Percentiles rank a stretch among this genome's conserved stretches.
These are phyloP conservation scores for Rutpela maculata DNA, from an alignment of 2,888 invertebrate genomes.

Conservation along the genomic window DNA sequence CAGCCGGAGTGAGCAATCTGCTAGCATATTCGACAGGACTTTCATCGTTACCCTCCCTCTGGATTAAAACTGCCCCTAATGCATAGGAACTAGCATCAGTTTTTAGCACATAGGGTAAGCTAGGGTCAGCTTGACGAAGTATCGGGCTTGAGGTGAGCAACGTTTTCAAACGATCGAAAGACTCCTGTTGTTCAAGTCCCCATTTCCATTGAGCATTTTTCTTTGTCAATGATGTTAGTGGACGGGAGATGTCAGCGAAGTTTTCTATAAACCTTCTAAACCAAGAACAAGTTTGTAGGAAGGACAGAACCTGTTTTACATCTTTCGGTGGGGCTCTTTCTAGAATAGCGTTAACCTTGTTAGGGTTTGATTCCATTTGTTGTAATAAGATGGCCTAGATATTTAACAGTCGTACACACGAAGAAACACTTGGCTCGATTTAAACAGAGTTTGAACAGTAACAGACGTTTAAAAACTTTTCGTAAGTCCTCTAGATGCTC, in stretches of 20 bases:
- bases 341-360: not conserved
- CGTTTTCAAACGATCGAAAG: not conserved
- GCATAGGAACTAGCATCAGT: too few relatives aligned
- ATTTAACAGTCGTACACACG: constrained; percentile 35
- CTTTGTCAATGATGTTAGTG: not conserved
- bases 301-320: constrained; percentile 20
- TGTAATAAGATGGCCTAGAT: constrained; percentile 34
- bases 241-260: not conserved
- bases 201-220: constrained; percentile 3
- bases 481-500: constrained; percentile 55
- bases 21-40: too few relatives aligned
- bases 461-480: constrained; percentile 42
- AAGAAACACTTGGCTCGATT: constrained; percentile 50
- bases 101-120: too few relatives aligned
- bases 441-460: constrained; percentile 34
- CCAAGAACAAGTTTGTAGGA: constrained; percentile 3
- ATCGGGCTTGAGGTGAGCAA: not conserved
- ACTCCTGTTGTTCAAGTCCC: not conserved
- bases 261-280: not conserved
- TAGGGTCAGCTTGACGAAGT: constrained; percentile 11
- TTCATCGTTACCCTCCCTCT: too few relatives aligned
- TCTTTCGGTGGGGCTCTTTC: too few relatives aligned
- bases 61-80: too few relatives aligned
- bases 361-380: too few relatives aligned
- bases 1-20: too few relatives aligned